Conservation (phyloP, 1,140 invertebrate genomes). For the Diorhabda sublineata region DNA sequence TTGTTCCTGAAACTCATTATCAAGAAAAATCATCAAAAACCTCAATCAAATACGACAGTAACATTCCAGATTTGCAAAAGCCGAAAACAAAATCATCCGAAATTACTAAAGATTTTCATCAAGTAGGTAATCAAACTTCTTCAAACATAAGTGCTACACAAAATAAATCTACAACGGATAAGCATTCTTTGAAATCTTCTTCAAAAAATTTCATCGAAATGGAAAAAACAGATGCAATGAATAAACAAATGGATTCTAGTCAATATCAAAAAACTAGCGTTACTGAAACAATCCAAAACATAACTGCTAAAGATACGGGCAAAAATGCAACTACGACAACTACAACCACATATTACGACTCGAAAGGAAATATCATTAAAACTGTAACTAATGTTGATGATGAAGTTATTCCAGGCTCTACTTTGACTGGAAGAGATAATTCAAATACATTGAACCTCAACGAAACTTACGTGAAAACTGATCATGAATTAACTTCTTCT, state of each 20-base stretch:
- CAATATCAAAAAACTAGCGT: not conserved
- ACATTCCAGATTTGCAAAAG: conserved; percentile 47
- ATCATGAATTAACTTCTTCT: conserved; percentile 4
- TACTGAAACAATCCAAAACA: conserved; percentile 3
- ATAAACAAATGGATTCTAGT: conserved; percentile 11
- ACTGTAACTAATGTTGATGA: conserved; percentile 33
- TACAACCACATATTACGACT: conserved; percentile 42
- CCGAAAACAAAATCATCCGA: conserved; percentile 37
- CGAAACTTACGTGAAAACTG: not conserved
- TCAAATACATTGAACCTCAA: not conserved
- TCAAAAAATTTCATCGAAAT: conserved; percentile 25
- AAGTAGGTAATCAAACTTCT: conserved; percentile 35
- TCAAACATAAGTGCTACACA: conserved; percentile 18
- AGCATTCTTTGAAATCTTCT: conserved; percentile 16
- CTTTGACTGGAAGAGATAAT: conserved; percentile 7
- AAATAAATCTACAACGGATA: conserved; percentile 15
- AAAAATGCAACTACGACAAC: conserved; percentile 33
- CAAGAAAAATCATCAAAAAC: conserved; percentile 51
- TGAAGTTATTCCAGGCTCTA: conserved; percentile 21
- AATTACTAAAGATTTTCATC: conserved; percentile 36
- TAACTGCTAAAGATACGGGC: not conserved
- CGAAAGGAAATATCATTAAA: conserved; percentile 42
- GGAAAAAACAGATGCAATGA: conserved; percentile 23
- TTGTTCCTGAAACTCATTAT: conserved; percentile 53
- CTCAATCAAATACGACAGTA: conserved; percentile 53